Conservation (phyloP, 2,888 invertebrate species). For the Trichopoda pennipes region DNA sequence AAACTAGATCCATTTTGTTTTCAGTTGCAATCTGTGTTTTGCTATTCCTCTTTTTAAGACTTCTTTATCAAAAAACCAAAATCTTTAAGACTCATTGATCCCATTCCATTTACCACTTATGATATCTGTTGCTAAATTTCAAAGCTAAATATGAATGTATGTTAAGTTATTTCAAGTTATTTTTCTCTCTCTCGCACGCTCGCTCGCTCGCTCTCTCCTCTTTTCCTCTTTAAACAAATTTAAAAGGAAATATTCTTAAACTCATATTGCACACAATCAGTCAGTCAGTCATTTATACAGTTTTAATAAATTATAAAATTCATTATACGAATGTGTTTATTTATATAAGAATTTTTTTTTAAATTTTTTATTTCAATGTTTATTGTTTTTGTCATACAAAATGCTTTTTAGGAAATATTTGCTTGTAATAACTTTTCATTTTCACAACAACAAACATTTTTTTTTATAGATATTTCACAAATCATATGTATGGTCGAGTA, state of each 20-base stretch:
- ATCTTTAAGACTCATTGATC: constrained; percentile 50
- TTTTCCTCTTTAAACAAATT: constrained; percentile 6
- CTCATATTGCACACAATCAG: constrained; percentile 17
- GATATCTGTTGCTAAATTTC: constrained; percentile 28
- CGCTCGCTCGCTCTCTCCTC: background rate
- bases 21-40: constrained; percentile 2
- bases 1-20: constrained; percentile 20
- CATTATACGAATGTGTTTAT: background rate
- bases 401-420: constrained; percentile 58
- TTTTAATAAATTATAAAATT: constrained; percentile 27
- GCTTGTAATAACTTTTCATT: constrained; percentile 53
- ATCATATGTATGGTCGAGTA: background rate
- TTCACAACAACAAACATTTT: constrained; percentile 39
- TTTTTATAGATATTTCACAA: constrained; percentile 19
- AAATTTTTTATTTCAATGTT: constrained; percentile 27
- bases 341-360: constrained; percentile 22
- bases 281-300: background rate
- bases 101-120: constrained; percentile 24
- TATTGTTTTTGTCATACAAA: constrained; percentile 23
- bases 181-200: background rate
- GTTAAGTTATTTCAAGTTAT: constrained; percentile 19
- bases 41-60: background rate
- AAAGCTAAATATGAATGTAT: constrained; percentile 15
- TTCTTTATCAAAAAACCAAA: constrained; percentile 19
- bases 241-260: constrained; percentile 41